These are phyloP conservation scores for Phasianus colchicus DNA, from an alignment of 2,113 vertebrate genomes.

Conservation along the genomic window DNA sequence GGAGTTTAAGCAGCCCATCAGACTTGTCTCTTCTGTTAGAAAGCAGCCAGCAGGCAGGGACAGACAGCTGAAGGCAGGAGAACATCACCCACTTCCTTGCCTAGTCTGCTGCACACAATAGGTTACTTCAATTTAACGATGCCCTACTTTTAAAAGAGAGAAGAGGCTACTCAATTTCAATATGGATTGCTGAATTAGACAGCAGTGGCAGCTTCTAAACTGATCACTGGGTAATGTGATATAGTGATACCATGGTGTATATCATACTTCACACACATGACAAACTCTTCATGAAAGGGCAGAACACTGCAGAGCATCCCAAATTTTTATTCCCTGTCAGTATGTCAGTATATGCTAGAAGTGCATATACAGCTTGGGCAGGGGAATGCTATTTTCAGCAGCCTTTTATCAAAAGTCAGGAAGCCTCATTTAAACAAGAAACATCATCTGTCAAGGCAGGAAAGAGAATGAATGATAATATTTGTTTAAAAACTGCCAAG, in stretches of 20 bases:
- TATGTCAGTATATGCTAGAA: background rate
- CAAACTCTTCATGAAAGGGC: background rate
- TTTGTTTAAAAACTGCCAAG: constrained; percentile 55
- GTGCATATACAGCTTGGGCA: background rate
- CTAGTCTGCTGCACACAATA: background rate
- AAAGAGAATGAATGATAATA: constrained; percentile 36
- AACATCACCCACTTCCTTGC: background rate
- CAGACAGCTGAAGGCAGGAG: background rate
- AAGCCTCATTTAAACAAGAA: constrained; percentile 3
- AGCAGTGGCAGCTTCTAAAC: background rate
- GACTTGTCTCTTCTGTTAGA: background rate
- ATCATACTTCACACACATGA: background rate
- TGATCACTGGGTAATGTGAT: background rate
- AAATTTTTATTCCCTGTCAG: background rate
- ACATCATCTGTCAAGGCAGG: constrained; percentile 28
- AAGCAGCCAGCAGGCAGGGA: background rate
- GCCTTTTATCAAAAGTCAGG: constrained; percentile 7
- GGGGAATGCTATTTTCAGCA: constrained; percentile 25
- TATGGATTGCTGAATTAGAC: background rate
- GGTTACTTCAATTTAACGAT: background rate
- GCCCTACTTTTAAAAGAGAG: background rate
- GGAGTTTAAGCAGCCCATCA: background rate
- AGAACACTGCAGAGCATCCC: background rate
- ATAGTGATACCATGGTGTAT: accelerated
- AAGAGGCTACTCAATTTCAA: background rate